A percentile compares a stretch with the other conserved stretches of the same genome.
Evolutionary conservation across 2,113 vertebrate species (phyloP).

Genomic region (Microcebus murinus): DNA sequence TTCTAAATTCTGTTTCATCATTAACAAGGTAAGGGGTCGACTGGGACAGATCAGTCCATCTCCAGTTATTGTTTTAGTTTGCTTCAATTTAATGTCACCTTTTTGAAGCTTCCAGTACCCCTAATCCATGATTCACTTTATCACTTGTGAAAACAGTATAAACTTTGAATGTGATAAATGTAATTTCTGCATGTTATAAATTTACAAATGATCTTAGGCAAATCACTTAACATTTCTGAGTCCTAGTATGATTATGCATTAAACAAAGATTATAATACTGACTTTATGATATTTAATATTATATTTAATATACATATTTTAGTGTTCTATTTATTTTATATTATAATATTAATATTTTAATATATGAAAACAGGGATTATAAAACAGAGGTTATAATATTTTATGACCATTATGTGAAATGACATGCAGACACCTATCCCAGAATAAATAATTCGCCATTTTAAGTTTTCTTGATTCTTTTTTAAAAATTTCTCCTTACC

Average conservation of each 20-base stretch:
- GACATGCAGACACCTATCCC: neutral
- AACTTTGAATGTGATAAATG: neutral
- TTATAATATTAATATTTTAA: neutral
- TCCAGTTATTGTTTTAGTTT: neutral
- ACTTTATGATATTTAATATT: neutral
- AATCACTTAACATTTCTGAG: neutral
- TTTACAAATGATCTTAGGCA: neutral
- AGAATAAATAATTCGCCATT: neutral
- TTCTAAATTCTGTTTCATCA: neutral
- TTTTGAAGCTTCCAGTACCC: neutral
- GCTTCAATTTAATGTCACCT: neutral
- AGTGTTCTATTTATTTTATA: no score
- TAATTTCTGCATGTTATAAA: neutral
- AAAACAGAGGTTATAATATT: neutral
- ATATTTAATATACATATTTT: neutral
- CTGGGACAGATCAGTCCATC: neutral
- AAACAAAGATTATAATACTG: neutral
- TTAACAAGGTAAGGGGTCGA: no score
- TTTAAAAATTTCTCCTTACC: neutral
- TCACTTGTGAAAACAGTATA: neutral
- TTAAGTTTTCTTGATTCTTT: neutral
- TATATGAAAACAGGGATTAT: neutral
- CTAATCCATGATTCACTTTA: neutral
- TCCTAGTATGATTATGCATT: neutral
- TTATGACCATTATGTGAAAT: neutral